Evolutionary conservation across 2,113 vertebrate genomes (phyloP).

Genomic region (Gorsachius goisagi): DNA sequence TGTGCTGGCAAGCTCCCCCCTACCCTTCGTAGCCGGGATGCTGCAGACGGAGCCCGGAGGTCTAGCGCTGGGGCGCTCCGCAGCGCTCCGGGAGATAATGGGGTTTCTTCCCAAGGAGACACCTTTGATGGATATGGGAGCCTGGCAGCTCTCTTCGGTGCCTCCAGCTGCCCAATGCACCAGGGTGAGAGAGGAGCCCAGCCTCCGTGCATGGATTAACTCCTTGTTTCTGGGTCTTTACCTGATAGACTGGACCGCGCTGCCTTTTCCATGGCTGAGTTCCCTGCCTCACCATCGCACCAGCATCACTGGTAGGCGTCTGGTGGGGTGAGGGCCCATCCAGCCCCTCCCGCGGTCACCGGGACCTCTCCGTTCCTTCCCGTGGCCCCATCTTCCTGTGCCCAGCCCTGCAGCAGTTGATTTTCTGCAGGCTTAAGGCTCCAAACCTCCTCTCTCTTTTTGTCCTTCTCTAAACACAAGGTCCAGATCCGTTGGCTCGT

Average conservation of each 20-base stretch:
- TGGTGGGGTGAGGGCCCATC: neutral
- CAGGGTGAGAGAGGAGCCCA: neutral
- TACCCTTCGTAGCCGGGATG: neutral
- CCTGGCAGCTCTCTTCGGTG: neutral
- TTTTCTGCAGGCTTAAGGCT: neutral
- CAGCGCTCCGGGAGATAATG: neutral
- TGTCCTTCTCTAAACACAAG: neutral
- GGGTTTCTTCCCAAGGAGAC: neutral
- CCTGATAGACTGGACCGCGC: neutral
- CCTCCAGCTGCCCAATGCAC: accelerated
- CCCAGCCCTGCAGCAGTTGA: neutral
- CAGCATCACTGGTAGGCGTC: neutral
- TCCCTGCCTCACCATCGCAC: accelerated
- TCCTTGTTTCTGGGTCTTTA: neutral
- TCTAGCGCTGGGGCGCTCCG: neutral
- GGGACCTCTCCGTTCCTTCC: neutral
- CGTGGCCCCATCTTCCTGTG: accelerated
- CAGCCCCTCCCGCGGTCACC: accelerated
- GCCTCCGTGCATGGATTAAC: neutral
- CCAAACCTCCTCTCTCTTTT: neutral
- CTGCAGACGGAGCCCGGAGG: neutral
- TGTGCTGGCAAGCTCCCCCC: neutral
- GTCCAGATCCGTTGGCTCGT: neutral
- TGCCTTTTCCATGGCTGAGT: neutral
- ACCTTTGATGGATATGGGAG: neutral